phyloP scores from a whole-genome alignment of 2,113 vertebrate genomes.

The Gavia stellata region DNA sequence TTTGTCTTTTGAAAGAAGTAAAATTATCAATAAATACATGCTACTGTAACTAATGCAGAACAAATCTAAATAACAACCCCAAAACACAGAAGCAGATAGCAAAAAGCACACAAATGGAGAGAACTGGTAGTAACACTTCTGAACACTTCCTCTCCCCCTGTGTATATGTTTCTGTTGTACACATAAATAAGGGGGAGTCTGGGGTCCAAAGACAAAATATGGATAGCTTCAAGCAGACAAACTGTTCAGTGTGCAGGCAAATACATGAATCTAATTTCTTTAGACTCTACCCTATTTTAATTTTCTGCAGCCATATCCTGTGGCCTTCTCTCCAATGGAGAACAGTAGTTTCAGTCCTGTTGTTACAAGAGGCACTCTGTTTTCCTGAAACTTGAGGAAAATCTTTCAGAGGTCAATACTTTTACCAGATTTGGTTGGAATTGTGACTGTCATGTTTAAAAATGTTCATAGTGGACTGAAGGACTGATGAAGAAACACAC shows the following conservation, averaged over 20 bases:
- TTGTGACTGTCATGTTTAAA: not conserved
- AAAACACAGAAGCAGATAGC: not conserved
- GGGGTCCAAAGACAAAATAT: not conserved
- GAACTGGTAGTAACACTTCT: not conserved
- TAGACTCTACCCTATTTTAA: not conserved
- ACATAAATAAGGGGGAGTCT: not conserved
- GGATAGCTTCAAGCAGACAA: not conserved
- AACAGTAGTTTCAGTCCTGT: not conserved
- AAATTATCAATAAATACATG: not conserved
- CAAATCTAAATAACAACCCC: not conserved
- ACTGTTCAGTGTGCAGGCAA: not conserved
- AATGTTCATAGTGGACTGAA: not conserved
- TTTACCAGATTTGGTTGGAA: not conserved
- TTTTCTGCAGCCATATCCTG: not conserved
- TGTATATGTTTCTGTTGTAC: not conserved
- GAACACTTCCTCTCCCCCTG: not conserved
- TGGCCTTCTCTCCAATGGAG: not conserved
- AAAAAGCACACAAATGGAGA: not conserved
- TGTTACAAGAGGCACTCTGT: not conserved
- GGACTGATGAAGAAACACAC: not conserved
- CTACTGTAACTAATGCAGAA: not conserved
- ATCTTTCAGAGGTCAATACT: not conserved
- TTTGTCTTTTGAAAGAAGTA: not conserved
- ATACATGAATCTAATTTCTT: not conserved
- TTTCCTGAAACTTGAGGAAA: not conserved